Base-by-base conservation (phyloP, 2,888 invertebrate genomes). In the Frankliniella fusca region DNA sequence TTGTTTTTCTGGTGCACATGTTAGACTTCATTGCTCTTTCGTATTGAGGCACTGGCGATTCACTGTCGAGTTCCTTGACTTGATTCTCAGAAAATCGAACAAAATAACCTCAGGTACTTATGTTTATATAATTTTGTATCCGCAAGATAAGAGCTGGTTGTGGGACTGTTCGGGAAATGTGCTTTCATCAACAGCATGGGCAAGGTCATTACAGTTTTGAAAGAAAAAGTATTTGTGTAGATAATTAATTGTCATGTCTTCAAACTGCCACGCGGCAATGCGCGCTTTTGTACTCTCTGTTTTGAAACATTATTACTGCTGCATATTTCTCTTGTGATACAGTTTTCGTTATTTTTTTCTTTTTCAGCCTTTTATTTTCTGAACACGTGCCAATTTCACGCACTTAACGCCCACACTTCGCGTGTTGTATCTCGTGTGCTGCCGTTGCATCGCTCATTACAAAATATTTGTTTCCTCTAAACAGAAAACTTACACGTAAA, bases 331-430 rank as follows among this genome's bases (percentile, higher is more conserved):
- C 38, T 38, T 76, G 70, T 76, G 27, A 76, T 76, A 23, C 70
- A 38, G 27, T 76, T 76, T 27, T 27, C 70, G 28, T 38, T 20
- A 23, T 38, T 80, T 48, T 80, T 80, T 80, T 50, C 80, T 80
- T 80, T 50, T 80, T 80, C 80, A 80, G 50, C 50, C 48, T 80
- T 48, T 80, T 38, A n/a, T 48, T 49, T 27, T 23, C 23, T 27
- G 23, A 76, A 76, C 70, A 76, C 70, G 70, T 27, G 70, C 70
- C 27, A 76, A 38, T 76, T 76, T 76, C 70, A 76, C 70, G 70
- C 70, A 76, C 27, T 70, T 70, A 23, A 70, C 12, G 70, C 70
- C 70, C 27, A 27, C 23, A 76, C 23, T 27, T 27, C 27, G 70
- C 70, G 70, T 76, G 70, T 76, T 27, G 12, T 76, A 76, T 27